Conservation (phyloP, 2,797 vertebrate genomes). For the Sebastes diploproa region DNA sequence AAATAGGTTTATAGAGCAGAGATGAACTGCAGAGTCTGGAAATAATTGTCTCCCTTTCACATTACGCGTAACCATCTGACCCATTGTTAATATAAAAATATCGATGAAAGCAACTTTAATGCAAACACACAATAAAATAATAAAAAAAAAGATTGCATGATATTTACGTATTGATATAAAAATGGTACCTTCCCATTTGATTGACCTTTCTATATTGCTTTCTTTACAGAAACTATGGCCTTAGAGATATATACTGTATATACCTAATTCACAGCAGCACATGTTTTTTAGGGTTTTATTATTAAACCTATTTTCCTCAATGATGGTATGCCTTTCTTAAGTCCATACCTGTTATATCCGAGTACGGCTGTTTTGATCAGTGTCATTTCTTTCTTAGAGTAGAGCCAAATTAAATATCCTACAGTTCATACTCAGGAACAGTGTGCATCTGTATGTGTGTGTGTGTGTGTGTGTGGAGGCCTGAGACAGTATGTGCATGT, state of each 20-base stretch:
- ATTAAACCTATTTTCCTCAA: slow-evolving; percentile 38
- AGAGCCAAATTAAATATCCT: slow-evolving; percentile 66
- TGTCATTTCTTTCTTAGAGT: slow-evolving; percentile 50
- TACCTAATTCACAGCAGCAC: slow-evolving; percentile 39
- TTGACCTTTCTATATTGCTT: slow-evolving; percentile 14
- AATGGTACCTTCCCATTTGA: background rate
- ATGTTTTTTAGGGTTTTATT: slow-evolving; percentile 32
- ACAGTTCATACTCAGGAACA: slow-evolving; percentile 85
- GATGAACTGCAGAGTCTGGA: background rate
- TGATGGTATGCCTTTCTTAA: slow-evolving; percentile 26
- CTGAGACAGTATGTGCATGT: slow-evolving; percentile 39
- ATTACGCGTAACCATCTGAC: background rate
- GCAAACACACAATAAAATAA: background rate
- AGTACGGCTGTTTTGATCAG: slow-evolving; percentile 24
- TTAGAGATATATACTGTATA: slow-evolving; percentile 7
- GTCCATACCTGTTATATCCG: slow-evolving; percentile 34
- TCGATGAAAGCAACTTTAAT: slow-evolving; percentile 7
- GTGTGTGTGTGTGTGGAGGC: slow-evolving; percentile 55
- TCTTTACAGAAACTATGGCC: slow-evolving; percentile 48
- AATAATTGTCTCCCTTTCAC: background rate
- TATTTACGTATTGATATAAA: background rate
- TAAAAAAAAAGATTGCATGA: background rate
- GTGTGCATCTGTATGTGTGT: slow-evolving; percentile 85
- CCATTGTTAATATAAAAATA: background rate
- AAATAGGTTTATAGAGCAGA: background rate